Evolutionary conservation across 2,888 invertebrate genomes (phyloP), one percentile per base, ranked within the genome.

Genomic region (Sarcophaga carnaria): DNA sequence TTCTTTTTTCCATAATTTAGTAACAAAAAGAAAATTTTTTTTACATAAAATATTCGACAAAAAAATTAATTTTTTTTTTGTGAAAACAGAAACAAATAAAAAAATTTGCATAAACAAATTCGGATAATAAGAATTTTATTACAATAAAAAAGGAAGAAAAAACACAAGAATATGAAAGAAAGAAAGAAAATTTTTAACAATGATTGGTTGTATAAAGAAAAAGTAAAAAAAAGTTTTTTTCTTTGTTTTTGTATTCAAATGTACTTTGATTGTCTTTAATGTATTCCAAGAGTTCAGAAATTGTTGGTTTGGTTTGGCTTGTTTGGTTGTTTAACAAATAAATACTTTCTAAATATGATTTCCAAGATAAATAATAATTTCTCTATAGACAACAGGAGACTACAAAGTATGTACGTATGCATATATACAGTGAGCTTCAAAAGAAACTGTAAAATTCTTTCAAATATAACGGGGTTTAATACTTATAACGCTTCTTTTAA

Each of bases 271-370:
- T 82, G 64, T 14, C 37, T 37, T 17, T 83, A 71, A 83, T 83
- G 71, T 78, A 77, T 72, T 77, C 72, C 71, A 77, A 66, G 37
- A 37, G 37, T 37, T 37, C 37, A 37, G 37, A 37, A 8, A 37
- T 37, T 37, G 37, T 37, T 37, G 37, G 37, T 37, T 37, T 37
- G 37, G 10, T 10, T 8, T 37, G 10, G 37, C 10, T 37, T 37
- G 37, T 71, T 82, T 64, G 37, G 8, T 37, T 37, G 37, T 71
- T 82, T 64, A n/a, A 49, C 49, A 62, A 59, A 80, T 47, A 37
- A 20, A 37, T 64, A 83, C 71, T 72, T 83, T 83, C 82, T 77
- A 77, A 71, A 37, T 37, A 37, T 72, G 60, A 82, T 77, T 83
- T 72, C 66, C 62, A 60, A 22, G 60, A 59, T 45, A 75, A 63